Base-by-base conservation (phyloP, 2,888 invertebrate species). In the Thymelicus sylvestris region DNA sequence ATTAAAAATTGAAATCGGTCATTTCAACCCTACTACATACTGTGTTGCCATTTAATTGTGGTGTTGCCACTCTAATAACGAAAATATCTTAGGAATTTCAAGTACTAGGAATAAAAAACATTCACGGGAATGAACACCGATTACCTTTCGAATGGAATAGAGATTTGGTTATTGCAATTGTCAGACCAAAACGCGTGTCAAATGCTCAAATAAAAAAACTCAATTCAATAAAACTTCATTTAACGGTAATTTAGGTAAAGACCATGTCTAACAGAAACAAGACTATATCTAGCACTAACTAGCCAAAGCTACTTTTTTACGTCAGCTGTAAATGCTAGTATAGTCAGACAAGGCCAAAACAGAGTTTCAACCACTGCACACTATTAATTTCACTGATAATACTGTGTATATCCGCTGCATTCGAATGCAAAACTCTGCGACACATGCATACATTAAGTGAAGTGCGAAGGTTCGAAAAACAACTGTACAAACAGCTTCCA, bases 1-100 rank as follows among this genome's bases (percentile, higher is more conserved):
- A 71, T 86, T 85, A 80, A 76, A 81, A 80, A 80, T 77, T 70
- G 72, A 74, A 77, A 72, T 55, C 67, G 74, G 77, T 66, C 71
- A 74, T 73, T 72, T 72, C 74, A 78, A 73, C 76, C 77, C 76
- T 72, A 73, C 72, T 75, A 68, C 67, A 68, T 66, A 74, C 72
- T 67, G 69, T 72, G 48, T 74, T 67, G 72, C 72, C 68, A 64
- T 67, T 66, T 60, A 73, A 70, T 64, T 70, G 71, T 67, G 38
- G 72, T 64, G 67, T 72, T 68, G 66, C 72, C 62, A 72, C 67
- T 65, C 50, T 55, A 65, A 59, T 57, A 69, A 68, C 52, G 52
- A 41, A 57, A 64, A 38, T 59, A 65, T 65, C 13, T 57, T 70
- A 71, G 66, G 41, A 61, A 61, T 52, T 52, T 41, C 31, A 41